Evolutionary conservation across 2,888 invertebrate genomes (phyloP).

Genomic region (Tenthredo distinguenda): DNA sequence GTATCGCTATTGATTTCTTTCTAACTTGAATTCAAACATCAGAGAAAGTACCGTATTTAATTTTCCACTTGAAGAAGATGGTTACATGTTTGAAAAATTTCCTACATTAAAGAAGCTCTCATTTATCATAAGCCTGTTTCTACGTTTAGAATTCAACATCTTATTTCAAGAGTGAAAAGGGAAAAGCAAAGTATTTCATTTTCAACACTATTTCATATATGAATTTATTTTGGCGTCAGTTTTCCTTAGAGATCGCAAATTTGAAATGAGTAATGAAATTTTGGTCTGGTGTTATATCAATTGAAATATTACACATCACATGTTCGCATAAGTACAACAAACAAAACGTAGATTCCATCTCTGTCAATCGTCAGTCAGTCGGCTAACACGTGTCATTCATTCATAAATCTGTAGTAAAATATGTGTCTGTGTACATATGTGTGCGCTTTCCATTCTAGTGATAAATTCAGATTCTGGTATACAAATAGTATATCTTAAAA

Average conservation of each 20-base stretch:
- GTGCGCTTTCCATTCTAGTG: slow-evolving; percentile 36
- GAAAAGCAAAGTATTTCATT: not conserved
- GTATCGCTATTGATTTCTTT: not conserved
- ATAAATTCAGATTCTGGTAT: slow-evolving; percentile 43
- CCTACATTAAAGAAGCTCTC: not conserved
- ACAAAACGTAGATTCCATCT: slow-evolving; percentile 46
- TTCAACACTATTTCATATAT: not conserved
- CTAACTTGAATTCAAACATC: not conserved
- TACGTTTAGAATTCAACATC: not conserved
- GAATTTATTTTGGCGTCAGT: not conserved
- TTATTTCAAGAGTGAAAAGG: not conserved
- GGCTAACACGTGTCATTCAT: slow-evolving; percentile 37
- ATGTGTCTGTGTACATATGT: not conserved
- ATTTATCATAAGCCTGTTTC: not conserved
- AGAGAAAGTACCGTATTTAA: not conserved
- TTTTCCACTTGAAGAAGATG: not conserved
- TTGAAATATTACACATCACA: slow-evolving; percentile 32
- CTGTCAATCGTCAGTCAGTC: slow-evolving; percentile 39
- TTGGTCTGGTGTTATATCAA: not conserved
- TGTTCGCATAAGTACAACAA: slow-evolving; percentile 5
- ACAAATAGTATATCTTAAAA: slow-evolving; percentile 6
- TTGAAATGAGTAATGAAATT: not conserved
- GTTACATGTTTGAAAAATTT: not conserved
- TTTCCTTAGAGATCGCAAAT: not conserved
- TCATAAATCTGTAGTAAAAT: slow-evolving; percentile 24